Conservation (phyloP, 2,888 invertebrate genomes). For the Syrista parreyssii region DNA sequence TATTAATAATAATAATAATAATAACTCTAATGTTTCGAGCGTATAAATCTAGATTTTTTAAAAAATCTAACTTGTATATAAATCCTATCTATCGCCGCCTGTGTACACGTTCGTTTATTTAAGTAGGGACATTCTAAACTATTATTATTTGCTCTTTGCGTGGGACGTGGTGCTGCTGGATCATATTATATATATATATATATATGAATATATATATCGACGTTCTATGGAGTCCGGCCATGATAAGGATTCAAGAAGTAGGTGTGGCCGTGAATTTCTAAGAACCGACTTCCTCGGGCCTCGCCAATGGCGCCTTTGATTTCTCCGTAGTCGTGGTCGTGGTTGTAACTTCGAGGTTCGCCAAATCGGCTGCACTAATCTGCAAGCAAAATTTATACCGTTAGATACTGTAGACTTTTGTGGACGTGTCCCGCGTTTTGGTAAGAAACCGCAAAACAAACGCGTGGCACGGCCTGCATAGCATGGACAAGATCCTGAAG, state of each 20-base stretch:
- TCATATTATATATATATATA: neutral
- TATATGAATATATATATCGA: neutral
- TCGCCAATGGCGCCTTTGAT: slow-evolving; percentile 59
- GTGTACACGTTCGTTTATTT: slow-evolving; percentile 43
- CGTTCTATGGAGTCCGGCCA: neutral
- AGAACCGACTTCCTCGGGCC: slow-evolving; percentile 62
- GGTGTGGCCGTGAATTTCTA: slow-evolving; percentile 34
- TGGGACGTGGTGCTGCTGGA: neutral
- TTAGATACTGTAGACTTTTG: neutral
- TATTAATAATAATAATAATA: neutral
- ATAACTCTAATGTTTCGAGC: slow-evolving; percentile 34
- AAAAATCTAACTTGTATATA: slow-evolving; percentile 50
- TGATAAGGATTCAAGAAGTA: neutral
- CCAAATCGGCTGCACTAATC: slow-evolving; percentile 63
- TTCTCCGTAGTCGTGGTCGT: slow-evolving; percentile 61
- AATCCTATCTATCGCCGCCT: slow-evolving; percentile 51
- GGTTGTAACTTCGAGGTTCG: slow-evolving; percentile 60
- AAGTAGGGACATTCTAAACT: slow-evolving; percentile 8
- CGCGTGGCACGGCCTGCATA: too few species aligned
- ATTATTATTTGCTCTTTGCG: neutral
- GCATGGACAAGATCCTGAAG: neutral
- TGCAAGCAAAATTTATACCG: slow-evolving; percentile 34
- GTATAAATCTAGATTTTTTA: slow-evolving; percentile 58
- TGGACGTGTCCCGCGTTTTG: neutral
- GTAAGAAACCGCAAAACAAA: neutral